Conservation (phyloP, 2,888 invertebrate genomes). For the Pecten maximus region DNA sequence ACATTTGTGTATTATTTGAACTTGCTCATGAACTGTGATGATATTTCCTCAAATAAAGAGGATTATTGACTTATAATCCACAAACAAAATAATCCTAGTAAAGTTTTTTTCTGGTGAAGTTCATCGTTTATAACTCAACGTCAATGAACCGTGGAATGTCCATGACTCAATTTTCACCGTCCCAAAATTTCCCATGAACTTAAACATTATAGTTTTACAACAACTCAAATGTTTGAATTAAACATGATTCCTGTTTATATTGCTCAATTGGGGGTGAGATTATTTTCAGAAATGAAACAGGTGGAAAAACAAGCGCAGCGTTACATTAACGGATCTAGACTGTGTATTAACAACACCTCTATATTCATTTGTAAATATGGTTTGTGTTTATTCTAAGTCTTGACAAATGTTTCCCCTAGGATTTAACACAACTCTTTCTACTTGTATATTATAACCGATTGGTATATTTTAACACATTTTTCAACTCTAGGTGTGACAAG, state of each 20-base stretch:
- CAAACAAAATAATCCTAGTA: not conserved
- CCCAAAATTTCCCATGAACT: slow-evolving; percentile 2
- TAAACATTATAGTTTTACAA: not conserved
- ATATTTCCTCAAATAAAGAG: not conserved
- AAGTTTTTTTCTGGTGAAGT: not conserved
- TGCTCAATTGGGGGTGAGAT: slow-evolving; percentile 26
- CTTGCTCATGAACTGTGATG: slow-evolving; percentile 10
- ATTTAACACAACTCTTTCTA: not conserved
- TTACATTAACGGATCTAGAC: not conserved
- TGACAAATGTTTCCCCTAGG: slow-evolving; percentile 8
- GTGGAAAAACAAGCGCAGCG: not conserved
- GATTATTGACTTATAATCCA: slow-evolving; percentile 20
- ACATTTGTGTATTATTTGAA: not conserved
- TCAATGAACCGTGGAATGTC: not conserved
- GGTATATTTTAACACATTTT: not conserved
- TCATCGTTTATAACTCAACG: not conserved
- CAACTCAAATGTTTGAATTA: slow-evolving; percentile 7
- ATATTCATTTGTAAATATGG: slow-evolving; percentile 33
- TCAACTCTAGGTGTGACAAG: slow-evolving; percentile 7
- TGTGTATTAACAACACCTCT: not conserved
- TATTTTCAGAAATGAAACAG: slow-evolving; percentile 21
- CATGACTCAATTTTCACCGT: not conserved
- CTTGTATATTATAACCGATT: not conserved
- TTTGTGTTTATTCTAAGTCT: not conserved
- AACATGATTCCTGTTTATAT: slow-evolving; percentile 13